Evolutionary conservation across 2,888 invertebrate species (phyloP), one percentile per base, ranked within the genome.

Genomic region (Sesia bembeciformis): DNA sequence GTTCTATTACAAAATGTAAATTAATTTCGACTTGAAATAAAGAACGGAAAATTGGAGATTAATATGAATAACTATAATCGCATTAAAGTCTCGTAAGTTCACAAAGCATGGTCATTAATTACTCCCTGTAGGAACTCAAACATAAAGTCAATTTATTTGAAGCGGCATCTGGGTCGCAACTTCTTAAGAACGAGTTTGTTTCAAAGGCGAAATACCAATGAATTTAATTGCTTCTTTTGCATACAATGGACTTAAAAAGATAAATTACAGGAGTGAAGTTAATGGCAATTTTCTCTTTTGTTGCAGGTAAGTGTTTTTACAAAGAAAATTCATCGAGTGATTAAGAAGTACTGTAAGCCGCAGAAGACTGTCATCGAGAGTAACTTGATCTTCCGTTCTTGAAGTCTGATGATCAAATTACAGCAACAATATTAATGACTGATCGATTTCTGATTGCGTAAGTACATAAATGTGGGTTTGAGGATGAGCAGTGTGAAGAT

Each of bases 141-240:
- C 67, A 70, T 63, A 64, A 72, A 74, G 73, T 73, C 67, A 68
- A 72, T 70, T 74, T 70, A 70, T 68, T 67, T 67, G 63, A 57
- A 63, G 61, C 62, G 61, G 61, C 61, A 60, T 62, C 62, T 64
- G 64, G 59, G 58, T 57, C 53, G 54, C 58, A 62, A 62, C 62
- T 63, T 62, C 60, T 61, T 63, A 61, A 65, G 65, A 57, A 56
- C 59, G 60, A 61, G 49, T 58, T 53, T 54, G 54, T 53, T 54
- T 57, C 60, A 56, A 59, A 62, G 51, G 59, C 58, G 57, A 54
- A 59, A 60, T 57, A 57, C 62, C 63, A 61, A 60, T 63, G 60
- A 63, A 58, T 58, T 65, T 63, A 62, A 65, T 64, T 62, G 58
- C 56, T 56, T 56, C 63, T 63, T 64, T 46, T 8, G 46, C 46